phyloP scores from a whole-genome alignment of 1,140 invertebrate genomes.

The Bradysia coprophila region DNA sequence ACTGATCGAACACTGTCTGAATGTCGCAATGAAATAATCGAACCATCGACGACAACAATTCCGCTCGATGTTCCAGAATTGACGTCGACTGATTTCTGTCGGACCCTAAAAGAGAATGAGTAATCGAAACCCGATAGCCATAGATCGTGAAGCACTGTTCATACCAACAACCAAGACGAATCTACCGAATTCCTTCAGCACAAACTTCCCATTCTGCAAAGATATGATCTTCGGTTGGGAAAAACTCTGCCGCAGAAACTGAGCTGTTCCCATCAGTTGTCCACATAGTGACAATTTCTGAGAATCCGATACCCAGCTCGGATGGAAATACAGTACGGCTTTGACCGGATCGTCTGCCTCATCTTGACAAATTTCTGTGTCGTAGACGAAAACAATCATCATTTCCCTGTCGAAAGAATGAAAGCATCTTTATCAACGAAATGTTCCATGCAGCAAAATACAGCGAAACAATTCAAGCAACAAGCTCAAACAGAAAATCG shows the following conservation, averaged over 20 bases:
- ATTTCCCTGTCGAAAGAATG: no score
- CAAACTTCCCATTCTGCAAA: constrained; percentile 68
- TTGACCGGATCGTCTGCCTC: constrained; percentile 74
- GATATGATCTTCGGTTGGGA: constrained; percentile 49
- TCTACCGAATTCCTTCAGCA: constrained; percentile 53
- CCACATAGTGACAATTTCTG: constrained; percentile 61
- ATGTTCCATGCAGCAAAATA: no score
- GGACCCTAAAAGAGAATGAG: no score
- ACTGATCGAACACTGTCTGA: constrained; percentile 37
- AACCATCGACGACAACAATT: constrained; percentile 47
- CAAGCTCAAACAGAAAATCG: no score
- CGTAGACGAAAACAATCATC: constrained; percentile 75
- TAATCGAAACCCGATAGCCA: no score
- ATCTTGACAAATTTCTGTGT: constrained; percentile 49
- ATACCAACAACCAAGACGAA: constrained; percentile 44
- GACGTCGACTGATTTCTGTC: constrained; percentile 66
- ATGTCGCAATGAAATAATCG: constrained; percentile 64
- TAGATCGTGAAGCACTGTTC: constrained; percentile 3
- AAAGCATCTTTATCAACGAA: no score
- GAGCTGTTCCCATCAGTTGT: constrained; percentile 62
- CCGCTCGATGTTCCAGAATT: constrained; percentile 52
- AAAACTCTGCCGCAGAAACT: constrained; percentile 56
- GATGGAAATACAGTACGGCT: constrained; percentile 75
- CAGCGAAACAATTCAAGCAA: no score
- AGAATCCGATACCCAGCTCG: constrained; percentile 63